These are phyloP conservation scores for Tonatia bakeri DNA, from an alignment of 2,113 vertebrate genomes.

Conservation along the genomic window DNA sequence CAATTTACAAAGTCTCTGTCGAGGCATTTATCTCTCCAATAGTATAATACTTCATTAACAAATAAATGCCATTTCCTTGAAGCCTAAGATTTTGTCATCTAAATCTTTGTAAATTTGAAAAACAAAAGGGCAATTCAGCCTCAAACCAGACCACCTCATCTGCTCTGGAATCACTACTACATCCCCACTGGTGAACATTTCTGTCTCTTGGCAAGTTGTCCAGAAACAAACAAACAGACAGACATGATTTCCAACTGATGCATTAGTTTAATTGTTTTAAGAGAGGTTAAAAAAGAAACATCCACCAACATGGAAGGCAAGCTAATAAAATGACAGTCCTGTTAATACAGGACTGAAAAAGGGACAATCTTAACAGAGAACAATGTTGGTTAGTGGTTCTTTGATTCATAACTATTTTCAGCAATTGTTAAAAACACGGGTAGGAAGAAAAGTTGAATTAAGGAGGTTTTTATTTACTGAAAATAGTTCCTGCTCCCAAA, in stretches of 20 bases:
- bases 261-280: not conserved
- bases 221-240: not conserved
- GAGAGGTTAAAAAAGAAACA: not conserved
- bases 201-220: not conserved
- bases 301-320: not conserved
- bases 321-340: not conserved
- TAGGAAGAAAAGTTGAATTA: not conserved
- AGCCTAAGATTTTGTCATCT: not conserved
- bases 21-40: not conserved
- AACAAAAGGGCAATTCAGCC: not conserved
- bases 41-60: not conserved
- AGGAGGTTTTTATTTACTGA: constrained; percentile 12
- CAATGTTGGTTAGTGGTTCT: not conserved
- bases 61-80: not conserved
- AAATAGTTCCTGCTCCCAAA: not conserved
- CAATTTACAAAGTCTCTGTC: not conserved
- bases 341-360: not conserved
- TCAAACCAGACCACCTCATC: not conserved
- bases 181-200: not conserved
- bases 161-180: not conserved
- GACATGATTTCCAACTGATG: not conserved
- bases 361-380: not conserved
- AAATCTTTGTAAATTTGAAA: not conserved
- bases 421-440: not conserved
- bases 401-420: not conserved